Evolutionary conservation across 1,140 invertebrate genomes (phyloP).

Genomic region (Teleopsis dalmanni): DNA sequence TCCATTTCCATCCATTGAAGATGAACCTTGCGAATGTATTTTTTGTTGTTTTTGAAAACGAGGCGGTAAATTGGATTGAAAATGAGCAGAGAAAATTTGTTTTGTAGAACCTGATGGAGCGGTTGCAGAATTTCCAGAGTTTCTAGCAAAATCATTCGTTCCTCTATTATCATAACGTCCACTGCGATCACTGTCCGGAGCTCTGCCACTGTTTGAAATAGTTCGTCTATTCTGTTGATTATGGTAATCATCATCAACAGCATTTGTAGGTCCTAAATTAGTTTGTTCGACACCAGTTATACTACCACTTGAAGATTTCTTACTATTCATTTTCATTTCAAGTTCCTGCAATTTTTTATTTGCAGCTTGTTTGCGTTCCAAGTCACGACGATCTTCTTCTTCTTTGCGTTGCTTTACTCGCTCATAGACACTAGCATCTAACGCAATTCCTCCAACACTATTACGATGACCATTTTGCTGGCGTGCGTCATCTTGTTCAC

Average conservation of each 20-base stretch:
- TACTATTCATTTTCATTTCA: constrained; percentile 55
- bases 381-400: constrained; percentile 63
- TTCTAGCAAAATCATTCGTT: not conserved
- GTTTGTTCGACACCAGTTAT: constrained; percentile 1
- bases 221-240: constrained; percentile 22
- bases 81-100: constrained; percentile 59
- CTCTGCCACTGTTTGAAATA: constrained; percentile 14
- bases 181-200: not conserved
- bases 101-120: constrained; percentile 19
- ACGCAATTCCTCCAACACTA: constrained; percentile 27
- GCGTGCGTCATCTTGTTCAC: constrained; percentile 17
- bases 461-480: constrained; percentile 41
- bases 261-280: no score
- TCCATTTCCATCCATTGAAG: constrained; percentile 38
- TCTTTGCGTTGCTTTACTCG: constrained; percentile 61
- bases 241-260: not conserved
- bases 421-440: constrained; percentile 48
- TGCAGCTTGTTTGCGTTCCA: constrained; percentile 53
- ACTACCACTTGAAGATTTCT: constrained; percentile 45
- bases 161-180: not conserved
- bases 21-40: constrained; percentile 1
- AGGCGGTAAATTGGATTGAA: constrained; percentile 74
- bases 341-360: constrained; percentile 58
- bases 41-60: constrained; percentile 74
- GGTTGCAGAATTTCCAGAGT: not conserved